Evolutionary conservation across 2,797 vertebrate genomes (phyloP).

Genomic region (Tiaroga cobitis): DNA sequence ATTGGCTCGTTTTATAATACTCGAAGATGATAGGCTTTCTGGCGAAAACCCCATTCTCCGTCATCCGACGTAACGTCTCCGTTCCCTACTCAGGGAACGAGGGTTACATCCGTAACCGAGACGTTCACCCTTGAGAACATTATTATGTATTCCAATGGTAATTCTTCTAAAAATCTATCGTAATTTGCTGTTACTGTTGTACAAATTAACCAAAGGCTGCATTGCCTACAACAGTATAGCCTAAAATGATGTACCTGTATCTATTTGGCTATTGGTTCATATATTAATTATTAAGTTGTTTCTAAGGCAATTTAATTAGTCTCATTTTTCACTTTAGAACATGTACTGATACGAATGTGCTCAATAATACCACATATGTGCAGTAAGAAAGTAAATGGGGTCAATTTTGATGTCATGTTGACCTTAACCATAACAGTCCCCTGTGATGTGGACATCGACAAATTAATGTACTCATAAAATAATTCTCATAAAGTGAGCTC

Average conservation of each 20-base stretch:
- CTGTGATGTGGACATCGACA: background rate
- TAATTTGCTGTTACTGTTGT: background rate
- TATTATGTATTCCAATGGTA: too few species aligned
- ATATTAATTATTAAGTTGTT: background rate
- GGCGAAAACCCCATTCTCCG: too few species aligned
- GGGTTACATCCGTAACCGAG: too few species aligned
- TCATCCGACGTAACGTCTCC: too few species aligned
- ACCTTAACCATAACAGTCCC: slow-evolving; percentile 16
- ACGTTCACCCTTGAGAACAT: slow-evolving; percentile 10
- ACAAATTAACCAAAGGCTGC: background rate
- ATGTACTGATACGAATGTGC: background rate
- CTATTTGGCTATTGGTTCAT: background rate
- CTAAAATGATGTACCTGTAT: background rate
- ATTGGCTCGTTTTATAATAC: too few species aligned
- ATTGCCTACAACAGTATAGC: background rate
- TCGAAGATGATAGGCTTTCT: too few species aligned
- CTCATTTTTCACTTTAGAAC: background rate
- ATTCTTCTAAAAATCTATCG: background rate
- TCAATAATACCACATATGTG: background rate
- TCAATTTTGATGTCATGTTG: slow-evolving; percentile 12
- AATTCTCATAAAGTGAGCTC: background rate
- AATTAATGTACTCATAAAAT: slow-evolving; percentile 16
- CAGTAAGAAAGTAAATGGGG: background rate
- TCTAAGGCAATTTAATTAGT: background rate
- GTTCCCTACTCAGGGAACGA: too few species aligned